phyloP scores from a whole-genome alignment of 2,113 vertebrate genomes.

The Ancistrus triradiatus region DNA sequence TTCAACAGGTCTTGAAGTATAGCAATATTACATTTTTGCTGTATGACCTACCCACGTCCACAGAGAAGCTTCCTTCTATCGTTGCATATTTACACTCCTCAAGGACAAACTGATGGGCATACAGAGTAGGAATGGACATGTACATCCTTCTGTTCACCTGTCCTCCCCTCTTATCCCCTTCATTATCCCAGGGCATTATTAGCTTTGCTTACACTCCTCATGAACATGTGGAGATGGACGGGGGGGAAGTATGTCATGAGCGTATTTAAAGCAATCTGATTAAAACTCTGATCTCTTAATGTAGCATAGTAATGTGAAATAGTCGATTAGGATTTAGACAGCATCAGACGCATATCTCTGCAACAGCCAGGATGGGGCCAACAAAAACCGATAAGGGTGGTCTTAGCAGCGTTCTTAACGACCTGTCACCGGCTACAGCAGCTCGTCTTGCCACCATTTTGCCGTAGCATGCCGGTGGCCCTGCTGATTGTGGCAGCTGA shows the following conservation, averaged over 20 bases:
- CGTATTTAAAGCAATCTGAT: slow-evolving; percentile 78
- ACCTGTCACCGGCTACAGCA: slow-evolving; percentile 31
- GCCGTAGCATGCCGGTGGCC: slow-evolving; percentile 45
- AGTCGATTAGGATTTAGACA: slow-evolving; percentile 68
- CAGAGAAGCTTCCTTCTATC: too few relatives aligned
- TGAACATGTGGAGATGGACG: slow-evolving; percentile 36
- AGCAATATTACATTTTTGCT: not conserved
- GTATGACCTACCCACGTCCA: not conserved
- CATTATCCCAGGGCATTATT: slow-evolving; percentile 20
- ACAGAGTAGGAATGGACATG: slow-evolving; percentile 48
- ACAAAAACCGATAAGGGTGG: slow-evolving; percentile 44
- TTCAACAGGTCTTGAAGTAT: too few relatives aligned
- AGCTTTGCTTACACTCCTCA: slow-evolving; percentile 17
- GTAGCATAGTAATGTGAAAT: slow-evolving; percentile 72
- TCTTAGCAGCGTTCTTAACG: slow-evolving; percentile 26
- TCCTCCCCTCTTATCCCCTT: slow-evolving; percentile 22
- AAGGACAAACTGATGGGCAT: slow-evolving; percentile 28
- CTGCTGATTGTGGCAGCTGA: slow-evolving; percentile 69
- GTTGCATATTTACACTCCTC: slow-evolving; percentile 12
- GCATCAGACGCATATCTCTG: slow-evolving; percentile 48
- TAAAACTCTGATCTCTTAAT: slow-evolving; percentile 79
- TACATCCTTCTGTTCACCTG: slow-evolving; percentile 31
- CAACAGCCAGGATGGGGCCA: slow-evolving; percentile 43
- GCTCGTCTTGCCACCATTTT: slow-evolving; percentile 18
- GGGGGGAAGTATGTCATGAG: slow-evolving; percentile 66